Conservation (phyloP, 2,797 vertebrate genomes). For the Pseudochromis fuscus region DNA sequence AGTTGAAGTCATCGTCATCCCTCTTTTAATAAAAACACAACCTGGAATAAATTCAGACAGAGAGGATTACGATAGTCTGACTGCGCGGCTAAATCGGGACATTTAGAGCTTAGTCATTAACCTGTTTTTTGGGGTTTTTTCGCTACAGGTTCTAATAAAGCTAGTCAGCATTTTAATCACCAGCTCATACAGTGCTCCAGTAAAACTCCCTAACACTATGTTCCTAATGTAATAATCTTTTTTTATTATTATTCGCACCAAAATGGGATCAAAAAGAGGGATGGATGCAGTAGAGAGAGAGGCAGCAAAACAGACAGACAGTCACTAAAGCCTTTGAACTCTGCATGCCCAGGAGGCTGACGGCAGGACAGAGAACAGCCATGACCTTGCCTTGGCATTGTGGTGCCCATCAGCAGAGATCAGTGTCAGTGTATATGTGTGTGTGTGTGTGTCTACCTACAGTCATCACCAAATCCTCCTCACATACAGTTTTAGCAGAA, state of each 20-base stretch:
- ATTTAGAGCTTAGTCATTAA: slow-evolving; percentile 51
- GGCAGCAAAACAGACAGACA: slow-evolving; percentile 31
- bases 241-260: not conserved
- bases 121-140: too few relatives aligned
- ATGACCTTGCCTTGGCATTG: slow-evolving; percentile 69
- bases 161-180: slow-evolving; percentile 56
- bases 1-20: slow-evolving; percentile 57
- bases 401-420: slow-evolving; percentile 64
- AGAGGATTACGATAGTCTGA: slow-evolving; percentile 26
- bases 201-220: not conserved
- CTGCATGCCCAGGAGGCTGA: slow-evolving; percentile 59
- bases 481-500: not conserved
- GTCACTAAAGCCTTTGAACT: slow-evolving; percentile 63
- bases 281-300: slow-evolving; percentile 1
- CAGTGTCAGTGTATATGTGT: slow-evolving; percentile 40
- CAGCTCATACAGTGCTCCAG: slow-evolving; percentile 8
- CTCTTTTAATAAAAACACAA: slow-evolving; percentile 62
- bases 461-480: slow-evolving; percentile 36
- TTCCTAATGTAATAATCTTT: not conserved
- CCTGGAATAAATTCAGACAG: slow-evolving; percentile 47
- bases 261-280: not conserved
- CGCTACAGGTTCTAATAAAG: slow-evolving; percentile 11
- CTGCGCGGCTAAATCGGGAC: slow-evolving; percentile 10
- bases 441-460: slow-evolving; percentile 11
- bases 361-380: slow-evolving; percentile 55